Percentiles rank a stretch among this genome's conserved stretches.
Evolutionary conservation across 1,140 invertebrate species (phyloP).

Genomic region (Venturia canescens): DNA sequence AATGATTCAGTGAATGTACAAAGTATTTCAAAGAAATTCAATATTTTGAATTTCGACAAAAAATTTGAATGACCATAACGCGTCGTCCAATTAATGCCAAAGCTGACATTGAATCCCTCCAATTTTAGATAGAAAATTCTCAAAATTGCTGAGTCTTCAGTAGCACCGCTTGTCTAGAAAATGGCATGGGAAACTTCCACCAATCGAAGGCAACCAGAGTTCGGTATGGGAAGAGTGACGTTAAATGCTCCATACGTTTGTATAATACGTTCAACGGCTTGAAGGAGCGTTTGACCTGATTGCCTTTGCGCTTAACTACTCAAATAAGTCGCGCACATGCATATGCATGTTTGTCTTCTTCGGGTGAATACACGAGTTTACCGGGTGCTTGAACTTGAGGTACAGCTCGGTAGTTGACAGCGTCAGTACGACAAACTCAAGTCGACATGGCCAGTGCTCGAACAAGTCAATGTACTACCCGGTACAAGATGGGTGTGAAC

Average conservation of each 20-base stretch:
- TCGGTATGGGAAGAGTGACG: no score
- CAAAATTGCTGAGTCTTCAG: no score
- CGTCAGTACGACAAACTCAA: not conserved
- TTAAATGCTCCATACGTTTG: not conserved
- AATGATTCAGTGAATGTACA: no score
- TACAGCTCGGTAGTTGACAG: not conserved
- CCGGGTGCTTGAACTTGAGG: not conserved
- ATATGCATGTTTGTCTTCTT: not conserved
- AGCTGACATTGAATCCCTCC: no score
- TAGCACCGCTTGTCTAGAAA: no score
- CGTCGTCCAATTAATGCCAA: no score
- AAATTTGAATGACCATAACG: no score
- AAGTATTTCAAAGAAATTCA: no score
- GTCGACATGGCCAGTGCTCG: constrained; percentile 1
- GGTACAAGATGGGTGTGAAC: constrained; percentile 6
- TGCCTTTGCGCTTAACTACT: not conserved
- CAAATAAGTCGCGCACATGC: not conserved
- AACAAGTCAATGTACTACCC: constrained; percentile 1
- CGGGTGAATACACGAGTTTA: not conserved
- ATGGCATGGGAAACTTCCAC: no score
- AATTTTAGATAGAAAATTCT: no score
- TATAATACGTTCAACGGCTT: not conserved
- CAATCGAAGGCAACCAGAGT: no score
- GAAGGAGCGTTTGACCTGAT: not conserved
- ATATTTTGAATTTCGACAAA: no score